Conservation (phyloP, 2,888 invertebrate genomes). For the Cinara cedri region DNA sequence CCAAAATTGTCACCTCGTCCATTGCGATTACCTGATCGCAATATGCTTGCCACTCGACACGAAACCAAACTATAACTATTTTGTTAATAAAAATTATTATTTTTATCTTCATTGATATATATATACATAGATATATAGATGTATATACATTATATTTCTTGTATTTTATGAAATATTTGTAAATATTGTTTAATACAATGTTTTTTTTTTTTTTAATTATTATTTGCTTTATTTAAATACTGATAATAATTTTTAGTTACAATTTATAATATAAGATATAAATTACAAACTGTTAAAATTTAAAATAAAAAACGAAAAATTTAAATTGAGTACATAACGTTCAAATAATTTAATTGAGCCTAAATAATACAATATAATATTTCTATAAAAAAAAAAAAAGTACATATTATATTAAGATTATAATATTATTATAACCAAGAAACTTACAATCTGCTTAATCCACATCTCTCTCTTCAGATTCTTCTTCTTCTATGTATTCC, state of each 20-base stretch:
- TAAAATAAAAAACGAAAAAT: slow-evolving; percentile 49
- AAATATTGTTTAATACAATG: slow-evolving; percentile 44
- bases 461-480: slow-evolving; percentile 43
- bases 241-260: slow-evolving; percentile 47
- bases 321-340: slow-evolving; percentile 35
- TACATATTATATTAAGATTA: slow-evolving; percentile 34
- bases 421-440: slow-evolving; percentile 4
- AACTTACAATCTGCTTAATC: slow-evolving; percentile 19
- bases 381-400: slow-evolving; percentile 11
- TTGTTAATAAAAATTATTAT: slow-evolving; percentile 34
- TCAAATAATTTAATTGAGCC: slow-evolving; percentile 50
- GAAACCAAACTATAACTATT: slow-evolving; percentile 68
- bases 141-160: slow-evolving; percentile 2
- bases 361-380: slow-evolving; percentile 38
- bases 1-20: slow-evolving; percentile 63
- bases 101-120: not conserved
- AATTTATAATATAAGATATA: slow-evolving; percentile 40
- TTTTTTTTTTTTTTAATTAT: slow-evolving; percentile 29
- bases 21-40: slow-evolving; percentile 63
- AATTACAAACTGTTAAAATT: slow-evolving; percentile 52
- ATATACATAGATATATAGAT: not conserved
- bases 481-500: slow-evolving; percentile 51
- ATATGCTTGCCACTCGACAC: slow-evolving; percentile 62
- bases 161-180: slow-evolving; percentile 34
- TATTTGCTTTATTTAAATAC: slow-evolving; percentile 21